phyloP scores from a whole-genome alignment of 53 echinoderm and acorn worm species.

The Stichopus horrens region DNA sequence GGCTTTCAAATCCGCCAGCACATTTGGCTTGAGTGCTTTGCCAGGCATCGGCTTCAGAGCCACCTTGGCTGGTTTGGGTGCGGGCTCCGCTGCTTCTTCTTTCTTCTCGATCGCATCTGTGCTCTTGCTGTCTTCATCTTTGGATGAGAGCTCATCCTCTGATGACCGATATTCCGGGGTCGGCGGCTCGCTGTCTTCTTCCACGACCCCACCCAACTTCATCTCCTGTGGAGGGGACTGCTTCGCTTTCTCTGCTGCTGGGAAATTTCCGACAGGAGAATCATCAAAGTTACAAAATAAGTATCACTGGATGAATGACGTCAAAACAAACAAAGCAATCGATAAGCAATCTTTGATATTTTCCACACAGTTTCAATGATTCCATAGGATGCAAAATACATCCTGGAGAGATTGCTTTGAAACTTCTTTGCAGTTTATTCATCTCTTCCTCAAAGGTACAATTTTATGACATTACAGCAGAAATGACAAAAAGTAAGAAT shows the following conservation, averaged over 20 bases:
- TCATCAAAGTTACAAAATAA: too few relatives aligned
- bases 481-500: too few relatives aligned
- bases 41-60: conserved; percentile 12
- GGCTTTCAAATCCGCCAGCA: conserved; percentile 37
- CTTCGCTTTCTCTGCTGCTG: conserved; percentile 5
- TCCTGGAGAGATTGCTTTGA: too few relatives aligned
- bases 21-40: conserved; percentile 7
- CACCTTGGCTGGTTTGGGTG: neutral
- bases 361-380: too few relatives aligned
- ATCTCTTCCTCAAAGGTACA: too few relatives aligned
- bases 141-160: conserved; percentile 15
- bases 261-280: neutral
- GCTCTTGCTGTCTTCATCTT: conserved; percentile 21
- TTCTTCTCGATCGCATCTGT: conserved; percentile 18
- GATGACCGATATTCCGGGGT: conserved; percentile 33
- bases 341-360: too few relatives aligned
- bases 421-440: too few relatives aligned
- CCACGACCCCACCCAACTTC: conserved; percentile 13
- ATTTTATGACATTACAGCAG: too few relatives aligned
- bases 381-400: too few relatives aligned
- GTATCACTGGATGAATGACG: too few relatives aligned
- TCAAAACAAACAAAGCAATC: too few relatives aligned
- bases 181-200: neutral
- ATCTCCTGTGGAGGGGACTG: neutral
- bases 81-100: neutral